Base-by-base conservation (phyloP, 2,113 vertebrate genomes). In the Oreamnos americanus region DNA sequence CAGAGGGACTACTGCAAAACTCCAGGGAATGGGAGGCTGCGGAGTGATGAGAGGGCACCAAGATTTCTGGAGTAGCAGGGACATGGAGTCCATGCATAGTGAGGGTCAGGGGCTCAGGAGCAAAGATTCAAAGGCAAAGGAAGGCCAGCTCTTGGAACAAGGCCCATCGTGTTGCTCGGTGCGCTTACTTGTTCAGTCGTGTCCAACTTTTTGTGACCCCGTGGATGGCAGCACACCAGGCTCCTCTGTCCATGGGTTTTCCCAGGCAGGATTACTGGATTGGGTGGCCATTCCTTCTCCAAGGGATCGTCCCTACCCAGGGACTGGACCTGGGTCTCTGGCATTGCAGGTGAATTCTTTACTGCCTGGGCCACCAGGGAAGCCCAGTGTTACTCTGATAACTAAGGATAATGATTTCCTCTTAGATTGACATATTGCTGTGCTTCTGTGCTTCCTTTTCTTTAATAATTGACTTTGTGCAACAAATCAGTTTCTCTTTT, bases 11-110 rank as follows among this genome's bases (percentile, higher is more conserved):
- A 89, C 30, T 74, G 64, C 43, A 88, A 64, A 93, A 8, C 62
- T 78, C 28, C 23, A 49, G 47, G 17, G 60, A 7, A n/a, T 67
- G 78, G 67, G 82, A 89, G n/a, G 25, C 30, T 26, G 14, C 3
- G 2, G 71, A 11, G 7, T 60, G 10, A 53, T 9, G 45, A 58
- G 3, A 58, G 4, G 7, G 47, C 26, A 51, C 12, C 0, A 2
- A 57, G 39, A 10, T 3, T 67, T 74, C 45, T 39, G 33, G 74
- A 55, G 3, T 3, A 21, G 25, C 39, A 47, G 39, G 19, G 64
- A 57, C 25, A 1, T 3, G 64, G 11, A 2, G 15, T 23, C 7
- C 11, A 0, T n/a, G 33, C 51, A 2, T 14, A 16, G 25, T 15
- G 43, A 19, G 39, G 30, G 11, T 43, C n/a, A 82, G 62, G 2